Evolutionary conservation across 2,113 vertebrate genomes (phyloP), one percentile per base, ranked within the genome.

Genomic region (Syrmaticus mikado): DNA sequence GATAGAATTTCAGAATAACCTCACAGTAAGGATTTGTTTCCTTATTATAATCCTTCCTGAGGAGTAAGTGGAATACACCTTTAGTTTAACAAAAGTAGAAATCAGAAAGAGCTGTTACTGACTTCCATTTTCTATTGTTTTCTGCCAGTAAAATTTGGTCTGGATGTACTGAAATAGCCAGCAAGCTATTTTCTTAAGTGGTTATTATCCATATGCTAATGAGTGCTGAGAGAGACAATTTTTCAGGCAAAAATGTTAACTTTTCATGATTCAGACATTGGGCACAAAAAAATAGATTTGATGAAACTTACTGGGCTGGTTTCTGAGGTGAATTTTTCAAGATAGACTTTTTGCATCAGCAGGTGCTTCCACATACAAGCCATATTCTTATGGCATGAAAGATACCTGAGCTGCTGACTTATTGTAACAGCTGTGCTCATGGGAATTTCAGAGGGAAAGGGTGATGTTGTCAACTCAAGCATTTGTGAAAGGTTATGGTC

Each of bases 401-500:
- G 36, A 58, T 38, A 73, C 36, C 27, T 43, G 27, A 1, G 2
- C 40, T 53, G 36, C 30, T 80, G 66, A 76, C 36, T 45, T 91
- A 76, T 80, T 64, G 36, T 74, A 52, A 45, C 46, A 22, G 65
- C 60, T 66, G 9, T 15, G 36, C 13, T 77, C 41, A 50, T 34
- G 78, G 6, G 30, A 50, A 52, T 87, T 67, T 43, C 68, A 1
- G 1, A 13, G 18, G 9, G 6, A n/a, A 89, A 80, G 53, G 67
- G 9, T 73, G 78, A 79, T 85, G 62, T 82, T 95, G 75, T 91
- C 90, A 89, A 41, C 34, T 55, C 55, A 82, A 87, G 43, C 45
- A 55, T 58, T 94, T 89, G 67, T 87, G 71, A 93, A 96, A 94
- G 92, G 87, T 94, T 92, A 91, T 62, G 79, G 60, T 82, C 55